phyloP scores from a whole-genome alignment of 1,140 invertebrate genomes.

The Dryas iulia region DNA sequence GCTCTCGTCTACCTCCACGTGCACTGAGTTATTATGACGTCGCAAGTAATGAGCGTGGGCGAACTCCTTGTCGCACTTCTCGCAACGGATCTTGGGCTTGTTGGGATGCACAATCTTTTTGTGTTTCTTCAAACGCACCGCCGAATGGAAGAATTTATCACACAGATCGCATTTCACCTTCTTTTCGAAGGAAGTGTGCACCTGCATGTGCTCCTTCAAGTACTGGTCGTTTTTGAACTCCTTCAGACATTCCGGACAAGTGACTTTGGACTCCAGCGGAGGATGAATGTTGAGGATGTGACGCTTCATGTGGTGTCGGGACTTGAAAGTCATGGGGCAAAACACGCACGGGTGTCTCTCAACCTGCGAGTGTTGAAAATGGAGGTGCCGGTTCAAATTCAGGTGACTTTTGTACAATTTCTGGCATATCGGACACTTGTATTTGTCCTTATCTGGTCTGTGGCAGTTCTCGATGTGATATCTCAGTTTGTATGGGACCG shows the following conservation, averaged over 20 bases:
- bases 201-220: slow-evolving; percentile 70
- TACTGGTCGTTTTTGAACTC: slow-evolving; percentile 76
- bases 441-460: slow-evolving; percentile 53
- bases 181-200: slow-evolving; percentile 60
- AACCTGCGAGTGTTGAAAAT: slow-evolving; percentile 62
- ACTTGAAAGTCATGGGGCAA: slow-evolving; percentile 70
- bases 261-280: slow-evolving; percentile 70
- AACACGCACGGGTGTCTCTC: slow-evolving; percentile 66
- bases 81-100: slow-evolving; percentile 65
- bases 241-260: slow-evolving; percentile 66
- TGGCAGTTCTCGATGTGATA: slow-evolving; percentile 64
- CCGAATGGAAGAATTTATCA: slow-evolving; percentile 68
- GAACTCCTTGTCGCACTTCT: slow-evolving; percentile 71
- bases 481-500: slow-evolving; percentile 62
- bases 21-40: slow-evolving; percentile 65
- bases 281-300: slow-evolving; percentile 72
- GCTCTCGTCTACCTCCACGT: slow-evolving; percentile 61
- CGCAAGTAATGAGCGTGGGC: slow-evolving; percentile 65
- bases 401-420: slow-evolving; percentile 65
- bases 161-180: slow-evolving; percentile 71
- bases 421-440: slow-evolving; percentile 63
- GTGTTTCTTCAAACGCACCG: slow-evolving; percentile 68
- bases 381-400: slow-evolving; percentile 63
- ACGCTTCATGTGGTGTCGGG: slow-evolving; percentile 65
- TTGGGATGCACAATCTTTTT: slow-evolving; percentile 71